Percentiles rank a stretch among this genome's conserved stretches.
Evolutionary conservation across 2,888 invertebrate genomes (phyloP).

Genomic region (Drosophila trichaetosa): DNA sequence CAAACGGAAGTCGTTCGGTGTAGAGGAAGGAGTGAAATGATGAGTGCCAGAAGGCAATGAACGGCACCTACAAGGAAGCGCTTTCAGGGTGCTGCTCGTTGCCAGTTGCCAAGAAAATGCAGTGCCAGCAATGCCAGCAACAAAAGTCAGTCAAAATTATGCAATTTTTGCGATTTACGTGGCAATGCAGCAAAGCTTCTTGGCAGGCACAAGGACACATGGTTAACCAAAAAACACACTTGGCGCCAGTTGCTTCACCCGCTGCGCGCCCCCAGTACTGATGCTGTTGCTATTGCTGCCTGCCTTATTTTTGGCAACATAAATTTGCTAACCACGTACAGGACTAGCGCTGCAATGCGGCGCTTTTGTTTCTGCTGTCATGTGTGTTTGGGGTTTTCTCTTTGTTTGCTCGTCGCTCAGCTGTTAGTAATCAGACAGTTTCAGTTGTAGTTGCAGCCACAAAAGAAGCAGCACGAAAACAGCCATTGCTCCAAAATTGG

Average conservation of each 20-base stretch:
- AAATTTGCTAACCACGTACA: constrained; percentile 79
- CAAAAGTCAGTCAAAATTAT: constrained; percentile 81
- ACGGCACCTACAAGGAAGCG: constrained; percentile 67
- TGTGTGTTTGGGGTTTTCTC: constrained; percentile 53
- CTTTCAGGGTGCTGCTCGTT: constrained; percentile 7
- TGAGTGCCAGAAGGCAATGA: constrained; percentile 52
- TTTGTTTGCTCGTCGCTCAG: constrained; percentile 42
- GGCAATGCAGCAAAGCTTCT: constrained; percentile 52
- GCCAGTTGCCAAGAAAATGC: constrained; percentile 69
- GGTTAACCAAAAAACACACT: constrained; percentile 76
- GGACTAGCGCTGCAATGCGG: constrained; percentile 64
- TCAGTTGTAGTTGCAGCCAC: constrained; percentile 24
- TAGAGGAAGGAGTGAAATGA: constrained; percentile 9
- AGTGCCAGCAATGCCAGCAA: constrained; percentile 67
- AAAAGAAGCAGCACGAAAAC: constrained; percentile 14
- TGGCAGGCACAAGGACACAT: constrained; percentile 56
- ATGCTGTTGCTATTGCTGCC: constrained; percentile 29
- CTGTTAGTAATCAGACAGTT: constrained; percentile 31
- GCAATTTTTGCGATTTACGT: constrained; percentile 82
- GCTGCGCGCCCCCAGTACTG: constrained; percentile 17
- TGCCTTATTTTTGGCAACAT: constrained; percentile 64
- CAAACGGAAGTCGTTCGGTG: constrained; percentile 39
- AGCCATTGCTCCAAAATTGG: constrained; percentile 58
- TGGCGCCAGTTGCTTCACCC: constrained; percentile 67
- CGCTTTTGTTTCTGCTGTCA: constrained; percentile 65